A percentile compares a stretch with the other conserved stretches of the same genome.
Evolutionary conservation across 2,888 invertebrate species (phyloP).

Genomic region (Hyles lineata): DNA sequence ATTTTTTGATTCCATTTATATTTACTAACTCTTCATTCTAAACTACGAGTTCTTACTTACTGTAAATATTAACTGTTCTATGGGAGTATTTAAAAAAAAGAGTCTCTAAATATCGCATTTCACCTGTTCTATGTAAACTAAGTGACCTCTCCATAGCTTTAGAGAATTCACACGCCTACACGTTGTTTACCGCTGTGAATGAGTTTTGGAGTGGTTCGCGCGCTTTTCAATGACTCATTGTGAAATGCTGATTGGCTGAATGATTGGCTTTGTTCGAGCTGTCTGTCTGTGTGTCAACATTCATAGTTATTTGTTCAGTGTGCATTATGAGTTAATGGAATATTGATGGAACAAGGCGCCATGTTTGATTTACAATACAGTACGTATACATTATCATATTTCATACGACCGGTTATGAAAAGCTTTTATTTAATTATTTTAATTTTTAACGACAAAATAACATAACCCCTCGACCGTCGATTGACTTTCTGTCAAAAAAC

Average conservation of each 20-base stretch:
- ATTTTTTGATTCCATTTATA: no score
- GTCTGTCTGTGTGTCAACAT: slow-evolving; percentile 6
- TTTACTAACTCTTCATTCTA: no score
- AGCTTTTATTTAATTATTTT: no score
- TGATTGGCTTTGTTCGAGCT: slow-evolving; percentile 23
- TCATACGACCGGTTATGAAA: no score
- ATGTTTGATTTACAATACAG: slow-evolving; percentile 4
- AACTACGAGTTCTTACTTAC: neutral
- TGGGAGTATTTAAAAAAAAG: neutral
- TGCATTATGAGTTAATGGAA: slow-evolving; percentile 2
- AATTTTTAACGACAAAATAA: no score
- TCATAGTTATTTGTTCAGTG: neutral
- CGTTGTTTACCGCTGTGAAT: slow-evolving; percentile 17
- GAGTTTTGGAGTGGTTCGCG: slow-evolving; percentile 23
- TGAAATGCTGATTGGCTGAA: slow-evolving; percentile 23
- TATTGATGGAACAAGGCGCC: neutral
- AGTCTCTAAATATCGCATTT: neutral
- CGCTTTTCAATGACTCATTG: slow-evolving; percentile 21
- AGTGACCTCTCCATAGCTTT: neutral
- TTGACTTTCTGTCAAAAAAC: no score
- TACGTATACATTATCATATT: no score
- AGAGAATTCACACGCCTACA: slow-evolving; percentile 23
- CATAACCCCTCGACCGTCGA: no score
- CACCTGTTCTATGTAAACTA: slow-evolving; percentile 12
- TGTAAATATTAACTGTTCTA: neutral